Evolutionary conservation across 2,888 invertebrate genomes (phyloP).

Genomic region (Hirtodrosophila confusa): DNA sequence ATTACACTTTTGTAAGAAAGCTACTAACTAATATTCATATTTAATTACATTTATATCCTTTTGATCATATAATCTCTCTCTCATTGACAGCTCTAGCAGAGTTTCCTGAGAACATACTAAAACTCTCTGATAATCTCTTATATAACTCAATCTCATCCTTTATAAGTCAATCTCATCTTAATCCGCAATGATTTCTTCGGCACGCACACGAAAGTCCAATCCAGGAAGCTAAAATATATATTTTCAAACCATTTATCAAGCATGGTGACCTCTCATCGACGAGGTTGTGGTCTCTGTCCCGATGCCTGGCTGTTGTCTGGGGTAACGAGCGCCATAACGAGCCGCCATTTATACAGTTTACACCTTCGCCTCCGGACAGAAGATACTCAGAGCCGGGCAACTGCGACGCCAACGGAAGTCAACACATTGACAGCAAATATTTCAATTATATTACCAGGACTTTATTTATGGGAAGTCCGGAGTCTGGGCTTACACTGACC

Average conservation of each 20-base stretch:
- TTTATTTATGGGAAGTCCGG: conserved; percentile 64
- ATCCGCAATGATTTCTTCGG: conserved; percentile 43
- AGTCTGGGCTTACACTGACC: conserved; percentile 4
- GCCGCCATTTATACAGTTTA: conserved; percentile 75
- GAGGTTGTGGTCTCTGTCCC: conserved; percentile 15
- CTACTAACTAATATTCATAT: no score
- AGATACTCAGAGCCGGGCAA: conserved; percentile 7
- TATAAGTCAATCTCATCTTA: conserved; percentile 46
- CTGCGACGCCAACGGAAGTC: conserved; percentile 55
- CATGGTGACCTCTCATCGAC: conserved; percentile 33
- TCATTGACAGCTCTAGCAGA: no score
- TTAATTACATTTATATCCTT: no score
- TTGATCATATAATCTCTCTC: no score
- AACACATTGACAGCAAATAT: conserved; percentile 80
- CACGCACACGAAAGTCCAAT: conserved; percentile 24
- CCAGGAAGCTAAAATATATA: conserved; percentile 39
- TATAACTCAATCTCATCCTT: conserved; percentile 44
- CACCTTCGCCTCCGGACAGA: conserved; percentile 69
- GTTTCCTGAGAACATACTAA: no score
- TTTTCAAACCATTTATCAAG: conserved; percentile 63
- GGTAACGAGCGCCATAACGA: conserved; percentile 64
- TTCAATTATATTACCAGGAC: conserved; percentile 67
- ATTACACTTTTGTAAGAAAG: no score
- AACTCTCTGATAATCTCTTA: background rate
- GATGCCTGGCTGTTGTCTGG: conserved; percentile 40